These are phyloP conservation scores for Ictalurus punctatus DNA, from an alignment of 2,113 vertebrate species.

Conservation along the genomic window DNA sequence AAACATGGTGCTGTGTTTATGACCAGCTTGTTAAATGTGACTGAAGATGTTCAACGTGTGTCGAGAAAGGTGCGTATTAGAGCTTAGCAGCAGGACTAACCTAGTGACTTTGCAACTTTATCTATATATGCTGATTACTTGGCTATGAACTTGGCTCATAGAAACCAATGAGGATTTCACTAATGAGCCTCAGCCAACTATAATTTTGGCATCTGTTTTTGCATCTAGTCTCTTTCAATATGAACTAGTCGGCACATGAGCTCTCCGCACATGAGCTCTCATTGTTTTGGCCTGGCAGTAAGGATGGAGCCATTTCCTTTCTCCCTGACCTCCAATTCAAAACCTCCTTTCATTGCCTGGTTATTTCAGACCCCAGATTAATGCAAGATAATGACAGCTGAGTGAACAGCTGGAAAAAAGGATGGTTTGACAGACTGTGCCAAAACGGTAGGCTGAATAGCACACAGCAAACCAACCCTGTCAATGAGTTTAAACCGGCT, in stretches of 20 bases:
- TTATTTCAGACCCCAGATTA: conserved; percentile 44
- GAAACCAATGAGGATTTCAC: conserved; percentile 1
- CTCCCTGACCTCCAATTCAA: conserved; percentile 41
- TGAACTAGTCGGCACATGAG: neutral
- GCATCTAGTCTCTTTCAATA: conserved; percentile 20
- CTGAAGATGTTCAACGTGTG: conserved; percentile 4
- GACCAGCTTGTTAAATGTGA: conserved; percentile 4
- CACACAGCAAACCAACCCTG: conserved; percentile 6
- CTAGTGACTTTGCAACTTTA: conserved; percentile 14
- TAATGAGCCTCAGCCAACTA: conserved; percentile 24
- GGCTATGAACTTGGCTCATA: neutral
- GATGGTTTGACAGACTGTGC: neutral
- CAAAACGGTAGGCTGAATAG: conserved; percentile 24
- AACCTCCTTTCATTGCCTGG: conserved; percentile 35
- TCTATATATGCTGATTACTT: conserved; percentile 8
- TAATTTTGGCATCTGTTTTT: conserved; percentile 33
- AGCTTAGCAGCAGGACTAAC: neutral
- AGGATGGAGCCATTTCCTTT: conserved; percentile 21
- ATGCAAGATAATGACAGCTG: conserved; percentile 40
- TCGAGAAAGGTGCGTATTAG: neutral
- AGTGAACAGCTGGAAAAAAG: conserved; percentile 41
- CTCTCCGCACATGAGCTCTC: conserved; percentile 6
- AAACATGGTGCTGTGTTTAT: conserved; percentile 27
- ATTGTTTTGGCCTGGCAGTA: conserved; percentile 22
- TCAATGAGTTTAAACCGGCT: conserved; percentile 19